A percentile compares a stretch with the other conserved stretches of the same genome.
Conservation (phyloP, 1,140 invertebrate species). For the Lerema accius region DNA sequence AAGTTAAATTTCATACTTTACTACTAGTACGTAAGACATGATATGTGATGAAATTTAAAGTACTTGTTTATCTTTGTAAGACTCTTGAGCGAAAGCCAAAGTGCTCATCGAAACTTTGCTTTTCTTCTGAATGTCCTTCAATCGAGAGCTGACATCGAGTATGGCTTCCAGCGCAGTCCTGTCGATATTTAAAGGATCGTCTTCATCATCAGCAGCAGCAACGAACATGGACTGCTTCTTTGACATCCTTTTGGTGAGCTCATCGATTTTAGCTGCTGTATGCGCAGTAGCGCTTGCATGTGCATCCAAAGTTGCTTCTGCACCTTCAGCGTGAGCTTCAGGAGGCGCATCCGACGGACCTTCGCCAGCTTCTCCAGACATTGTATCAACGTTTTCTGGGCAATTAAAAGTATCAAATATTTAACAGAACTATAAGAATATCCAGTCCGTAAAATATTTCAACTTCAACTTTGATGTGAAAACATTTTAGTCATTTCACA, state of each 20-base stretch:
- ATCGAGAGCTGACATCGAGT: constrained; percentile 64
- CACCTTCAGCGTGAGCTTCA: constrained; percentile 32
- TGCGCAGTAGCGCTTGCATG: constrained; percentile 47
- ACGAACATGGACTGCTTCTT: constrained; percentile 41
- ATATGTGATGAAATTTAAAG: constrained; percentile 40
- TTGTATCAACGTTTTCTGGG: constrained; percentile 26
- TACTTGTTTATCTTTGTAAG: constrained; percentile 80
- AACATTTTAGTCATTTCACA: no score
- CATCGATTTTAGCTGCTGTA: constrained; percentile 52
- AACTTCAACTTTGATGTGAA: no score
- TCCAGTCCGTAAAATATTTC: not conserved
- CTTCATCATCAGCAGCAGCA: constrained; percentile 30
- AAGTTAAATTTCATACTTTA: constrained; percentile 15
- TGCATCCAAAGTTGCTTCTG: constrained; percentile 32
- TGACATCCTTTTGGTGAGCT: constrained; percentile 44
- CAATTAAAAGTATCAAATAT: constrained; percentile 1
- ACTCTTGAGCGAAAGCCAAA: constrained; percentile 64
- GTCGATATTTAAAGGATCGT: constrained; percentile 56
- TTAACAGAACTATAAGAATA: not conserved
- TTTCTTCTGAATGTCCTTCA: constrained; percentile 69
- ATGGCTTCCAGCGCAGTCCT: constrained; percentile 72
- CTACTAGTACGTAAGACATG: constrained; percentile 7
- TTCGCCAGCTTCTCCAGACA: constrained; percentile 48
- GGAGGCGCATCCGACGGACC: constrained; percentile 33
- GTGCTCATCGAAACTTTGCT: constrained; percentile 72